Evolutionary conservation across 2,888 invertebrate genomes (phyloP), one percentile per base, ranked within the genome.

Genomic region (Anoplius nigerrimus): DNA sequence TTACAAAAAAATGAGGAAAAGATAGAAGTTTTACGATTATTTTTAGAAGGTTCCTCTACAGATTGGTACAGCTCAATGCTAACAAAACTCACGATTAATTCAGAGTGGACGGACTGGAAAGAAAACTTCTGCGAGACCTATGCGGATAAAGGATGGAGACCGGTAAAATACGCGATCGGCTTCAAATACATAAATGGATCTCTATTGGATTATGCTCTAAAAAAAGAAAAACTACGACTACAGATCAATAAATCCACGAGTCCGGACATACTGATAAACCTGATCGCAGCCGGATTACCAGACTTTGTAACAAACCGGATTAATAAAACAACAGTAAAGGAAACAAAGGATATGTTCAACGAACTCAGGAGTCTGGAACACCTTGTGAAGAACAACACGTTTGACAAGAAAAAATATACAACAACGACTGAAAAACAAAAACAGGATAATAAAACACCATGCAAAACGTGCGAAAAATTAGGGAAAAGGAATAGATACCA

Each of bases 291-390:
- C 24, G 66, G 57, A 20, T 56, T 72, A 64, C 72, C 77, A 21
- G 56, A 72, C 11, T 69, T 61, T 45, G 56, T 75, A 27, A 67
- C 65, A 69, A 54, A 61, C 43, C 61, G 62, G 46, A 34, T 71
- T 57, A 69, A 45, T 16, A 45, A 45, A n/a, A 27, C 11, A 5
- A 20, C 42, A n/a, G 22, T 15, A 43, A 43, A 13, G 21, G 18
- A 46, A 5, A 48, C 45, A 15, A 48, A 59, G 22, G 45, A 46
- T 46, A 48, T 59, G 59, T 22, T 48, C 15, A 15, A 11, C 6
- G 84, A 43, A 72, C 24, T 59, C 11, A 59, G 83, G 59, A 79
- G 75, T 69, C 66, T 81, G 13, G 82, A 86, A 80, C 79, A 84
- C 55, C 51, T 82, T 58, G 60, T 56, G 18, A 57, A 64, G 54